Percentiles rank a stretch among this genome's conserved stretches.
Evolutionary conservation across 1,140 invertebrate species (phyloP).

Genomic region (Nebria ingens): DNA sequence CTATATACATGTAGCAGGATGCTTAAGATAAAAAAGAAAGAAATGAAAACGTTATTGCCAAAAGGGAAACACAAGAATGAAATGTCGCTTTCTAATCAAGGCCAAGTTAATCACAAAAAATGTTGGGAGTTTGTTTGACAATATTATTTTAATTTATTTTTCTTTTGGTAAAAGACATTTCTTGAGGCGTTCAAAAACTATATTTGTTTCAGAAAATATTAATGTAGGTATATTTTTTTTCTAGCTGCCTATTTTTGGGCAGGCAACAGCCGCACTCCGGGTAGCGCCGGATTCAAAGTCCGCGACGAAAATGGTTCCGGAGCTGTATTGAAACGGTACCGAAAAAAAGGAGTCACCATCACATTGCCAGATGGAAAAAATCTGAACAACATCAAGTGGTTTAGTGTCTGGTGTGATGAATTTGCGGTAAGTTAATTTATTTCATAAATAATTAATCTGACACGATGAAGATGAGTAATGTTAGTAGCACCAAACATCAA

Average conservation of each 20-base stretch:
- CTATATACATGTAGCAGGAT: too few relatives aligned
- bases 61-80: too few relatives aligned
- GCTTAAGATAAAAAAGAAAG: too few relatives aligned
- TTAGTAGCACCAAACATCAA: too few relatives aligned
- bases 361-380: slow-evolving; percentile 78
- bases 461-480: too few relatives aligned
- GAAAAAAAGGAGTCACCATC: slow-evolving; percentile 68
- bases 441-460: too few relatives aligned
- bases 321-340: slow-evolving; percentile 60
- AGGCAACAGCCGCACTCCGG: slow-evolving; percentile 52
- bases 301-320: slow-evolving; percentile 69
- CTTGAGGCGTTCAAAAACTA: too few relatives aligned
- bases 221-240: slow-evolving; percentile 2
- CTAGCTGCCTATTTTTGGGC: slow-evolving; percentile 81
- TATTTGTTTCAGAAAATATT: too few relatives aligned
- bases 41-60: too few relatives aligned
- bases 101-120: background rate
- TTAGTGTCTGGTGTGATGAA: slow-evolving; percentile 84
- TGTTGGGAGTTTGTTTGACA: too few relatives aligned
- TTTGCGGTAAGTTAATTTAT: slow-evolving; percentile 54
- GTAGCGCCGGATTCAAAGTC: slow-evolving; percentile 59
- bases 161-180: too few relatives aligned
- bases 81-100: slow-evolving; percentile 15
- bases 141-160: too few relatives aligned
- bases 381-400: slow-evolving; percentile 71